Evolutionary conservation across 2,797 vertebrate genomes (phyloP), one percentile per base, ranked within the genome.

Genomic region (Eulemur albifrons): DNA sequence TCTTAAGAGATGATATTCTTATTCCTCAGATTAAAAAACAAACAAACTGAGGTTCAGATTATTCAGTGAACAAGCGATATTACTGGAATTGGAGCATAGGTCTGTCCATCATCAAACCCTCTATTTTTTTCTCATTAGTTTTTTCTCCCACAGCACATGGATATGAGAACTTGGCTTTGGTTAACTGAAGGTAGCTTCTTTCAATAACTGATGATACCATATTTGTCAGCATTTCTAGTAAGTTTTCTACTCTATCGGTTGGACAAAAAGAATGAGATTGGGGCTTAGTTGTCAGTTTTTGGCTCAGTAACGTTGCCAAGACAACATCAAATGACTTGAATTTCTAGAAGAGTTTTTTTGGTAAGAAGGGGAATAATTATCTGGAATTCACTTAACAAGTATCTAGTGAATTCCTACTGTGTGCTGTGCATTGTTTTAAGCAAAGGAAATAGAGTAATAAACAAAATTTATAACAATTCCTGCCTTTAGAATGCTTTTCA

Each of bases 331-430:
- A 77, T 61, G 23, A 40, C 17, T 10, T 15, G 21, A 30, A 8
- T 82, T 84, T 80, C 50, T 84, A 35, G 65, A 17, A 73, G 45
- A 90, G 9, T 90, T 32, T 88, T 97, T 72, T n/a, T 88, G 45
- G 30, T 48, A 25, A 93, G 45, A 59, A 92, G 40, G 84, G 7
- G 14, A 93, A 48, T 27, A 72, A 45, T 88, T 94, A 84, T 15
- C 38, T 89, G 4, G 12, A 94, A 72, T 88, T 89, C 3, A 69
- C n/a, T 67, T 94, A 90, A 40, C 20, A 59, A 88, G 57, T 67
- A 50, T 67, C 15, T 76, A 86, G 6, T 86, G 69, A 86, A 18
- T 67, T 89, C 54, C 89, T 94, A 69, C 43, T 85, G 50, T 12
- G 12, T 93, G 43, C 1, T n/a, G 1, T 45, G 65, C n/a, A 45